Evolutionary conservation across 1,140 invertebrate genomes (phyloP).

Genomic region (Papilio xuthus): DNA sequence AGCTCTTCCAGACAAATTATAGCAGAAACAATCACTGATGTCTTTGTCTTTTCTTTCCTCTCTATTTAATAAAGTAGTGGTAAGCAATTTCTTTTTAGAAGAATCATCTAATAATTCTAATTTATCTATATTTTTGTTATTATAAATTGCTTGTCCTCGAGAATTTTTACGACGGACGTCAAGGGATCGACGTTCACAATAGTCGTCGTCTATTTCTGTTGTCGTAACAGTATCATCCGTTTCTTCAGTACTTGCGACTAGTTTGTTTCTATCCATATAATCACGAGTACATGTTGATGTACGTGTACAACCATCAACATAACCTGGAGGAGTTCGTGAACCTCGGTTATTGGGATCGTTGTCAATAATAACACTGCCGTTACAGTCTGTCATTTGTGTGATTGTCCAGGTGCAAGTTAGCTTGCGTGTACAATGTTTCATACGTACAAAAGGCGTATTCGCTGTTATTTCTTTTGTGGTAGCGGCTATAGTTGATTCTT

Average conservation of each 20-base stretch:
- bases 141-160: conserved; percentile 11
- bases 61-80: neutral
- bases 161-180: conserved; percentile 56
- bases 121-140: conserved; percentile 1
- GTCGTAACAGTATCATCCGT: conserved; percentile 37
- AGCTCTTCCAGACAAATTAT: conserved; percentile 17
- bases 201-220: conserved; percentile 56
- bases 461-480: conserved; percentile 45
- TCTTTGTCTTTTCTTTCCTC: neutral
- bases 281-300: conserved; percentile 73
- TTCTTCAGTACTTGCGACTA: conserved; percentile 46
- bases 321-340: conserved; percentile 66
- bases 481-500: conserved; percentile 34
- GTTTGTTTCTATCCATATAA: conserved; percentile 67
- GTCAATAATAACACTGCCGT: conserved; percentile 47
- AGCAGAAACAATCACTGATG: conserved; percentile 5
- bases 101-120: neutral
- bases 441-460: conserved; percentile 60
- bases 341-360: conserved; percentile 46
- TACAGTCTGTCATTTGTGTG: conserved; percentile 50
- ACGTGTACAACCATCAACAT: conserved; percentile 71
- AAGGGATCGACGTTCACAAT: conserved; percentile 72
- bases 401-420: conserved; percentile 75
- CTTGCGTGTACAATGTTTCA: conserved; percentile 70
- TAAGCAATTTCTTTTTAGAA: neutral